These are phyloP conservation scores for Mastomys coucha DNA, from an alignment of 2,113 vertebrate species.

Conservation along the genomic window DNA sequence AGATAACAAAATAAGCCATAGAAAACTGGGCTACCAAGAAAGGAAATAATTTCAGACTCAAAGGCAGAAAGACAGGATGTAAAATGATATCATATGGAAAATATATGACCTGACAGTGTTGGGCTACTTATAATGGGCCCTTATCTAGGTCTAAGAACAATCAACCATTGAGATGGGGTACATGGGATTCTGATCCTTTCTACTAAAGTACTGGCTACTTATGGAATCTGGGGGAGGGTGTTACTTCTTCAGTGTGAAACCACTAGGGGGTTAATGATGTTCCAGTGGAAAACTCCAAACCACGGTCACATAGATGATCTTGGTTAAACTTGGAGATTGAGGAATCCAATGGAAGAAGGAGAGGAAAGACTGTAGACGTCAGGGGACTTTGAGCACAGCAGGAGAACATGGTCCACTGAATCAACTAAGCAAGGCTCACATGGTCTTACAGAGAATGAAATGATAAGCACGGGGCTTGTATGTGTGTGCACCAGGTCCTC, in stretches of 20 bases:
- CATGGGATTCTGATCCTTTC: too few species aligned
- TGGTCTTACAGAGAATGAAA: neutral
- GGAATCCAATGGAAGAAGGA: neutral
- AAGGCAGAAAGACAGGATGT: neutral
- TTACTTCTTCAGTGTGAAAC: neutral
- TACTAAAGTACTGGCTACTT: neutral
- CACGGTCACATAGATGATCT: neutral
- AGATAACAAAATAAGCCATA: neutral
- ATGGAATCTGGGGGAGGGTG: neutral
- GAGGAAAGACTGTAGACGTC: neutral
- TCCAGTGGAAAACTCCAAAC: neutral
- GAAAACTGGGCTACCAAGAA: neutral
- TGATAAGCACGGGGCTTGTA: neutral
- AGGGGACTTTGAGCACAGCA: neutral
- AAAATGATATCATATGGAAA: neutral
- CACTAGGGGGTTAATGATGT: neutral
- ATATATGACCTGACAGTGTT: neutral
- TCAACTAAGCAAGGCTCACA: neutral
- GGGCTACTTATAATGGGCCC: neutral
- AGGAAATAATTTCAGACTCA: neutral
- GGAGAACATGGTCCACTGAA: neutral
- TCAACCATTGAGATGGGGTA: neutral
- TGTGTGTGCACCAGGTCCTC: neutral
- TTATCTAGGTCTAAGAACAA: neutral
- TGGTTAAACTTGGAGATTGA: neutral